A percentile compares a stretch with the other conserved stretches of the same genome.
These are phyloP conservation scores for Anneissia japonica DNA, from an alignment of 35 echinoderm and acorn worm species.

Conservation along the genomic window DNA sequence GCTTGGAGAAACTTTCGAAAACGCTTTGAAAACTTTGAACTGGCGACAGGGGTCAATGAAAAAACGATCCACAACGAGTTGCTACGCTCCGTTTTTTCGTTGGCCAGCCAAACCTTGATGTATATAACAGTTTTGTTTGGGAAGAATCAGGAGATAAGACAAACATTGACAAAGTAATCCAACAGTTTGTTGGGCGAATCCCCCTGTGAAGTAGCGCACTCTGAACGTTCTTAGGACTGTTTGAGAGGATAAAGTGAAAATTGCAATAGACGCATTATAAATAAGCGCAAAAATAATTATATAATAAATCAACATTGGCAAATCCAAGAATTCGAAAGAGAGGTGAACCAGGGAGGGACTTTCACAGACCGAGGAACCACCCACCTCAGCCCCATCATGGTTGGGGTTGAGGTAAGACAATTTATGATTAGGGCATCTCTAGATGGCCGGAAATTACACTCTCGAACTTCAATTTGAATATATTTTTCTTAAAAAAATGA, in stretches of 20 bases:
- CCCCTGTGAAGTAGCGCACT: slow-evolving; percentile 25
- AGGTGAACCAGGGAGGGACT: background rate
- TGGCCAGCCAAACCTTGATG: slow-evolving; percentile 32
- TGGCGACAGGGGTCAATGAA: slow-evolving; percentile 27
- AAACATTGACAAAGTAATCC: slow-evolving; percentile 34
- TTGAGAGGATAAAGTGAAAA: slow-evolving; percentile 23
- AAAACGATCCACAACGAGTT: slow-evolving; percentile 24
- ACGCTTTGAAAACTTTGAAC: slow-evolving; percentile 28
- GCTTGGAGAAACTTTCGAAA: slow-evolving; percentile 45
- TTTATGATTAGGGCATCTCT: too few relatives aligned
- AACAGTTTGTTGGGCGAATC: slow-evolving; percentile 40
- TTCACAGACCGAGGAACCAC: background rate
- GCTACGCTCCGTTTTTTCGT: slow-evolving; percentile 46
- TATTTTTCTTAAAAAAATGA: too few relatives aligned
- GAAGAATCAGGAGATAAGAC: slow-evolving; percentile 11
- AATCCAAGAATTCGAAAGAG: background rate
- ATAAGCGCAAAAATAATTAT: slow-evolving; percentile 54
- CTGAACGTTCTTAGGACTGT: slow-evolving; percentile 46
- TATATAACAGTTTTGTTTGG: slow-evolving; percentile 56
- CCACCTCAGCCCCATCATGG: too few relatives aligned
- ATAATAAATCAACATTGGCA: slow-evolving; percentile 10
- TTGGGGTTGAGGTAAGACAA: too few relatives aligned
- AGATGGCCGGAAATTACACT: too few relatives aligned
- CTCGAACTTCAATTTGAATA: too few relatives aligned
- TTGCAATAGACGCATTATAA: slow-evolving; percentile 34